Conservation (phyloP, 2,113 vertebrate genomes). For the Austrofundulus limnaeus region DNA sequence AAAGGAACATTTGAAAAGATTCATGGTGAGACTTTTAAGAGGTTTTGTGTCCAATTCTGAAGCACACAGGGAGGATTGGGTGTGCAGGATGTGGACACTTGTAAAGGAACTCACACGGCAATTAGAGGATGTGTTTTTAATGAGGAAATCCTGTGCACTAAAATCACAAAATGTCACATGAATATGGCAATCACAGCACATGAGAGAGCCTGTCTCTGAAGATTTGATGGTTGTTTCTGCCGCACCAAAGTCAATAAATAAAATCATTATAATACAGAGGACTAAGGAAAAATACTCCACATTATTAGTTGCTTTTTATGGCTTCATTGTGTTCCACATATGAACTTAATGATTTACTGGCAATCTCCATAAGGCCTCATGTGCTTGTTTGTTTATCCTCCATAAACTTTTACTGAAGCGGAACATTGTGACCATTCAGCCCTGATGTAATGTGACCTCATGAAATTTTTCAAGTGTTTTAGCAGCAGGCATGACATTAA, state of each 20-base stretch:
- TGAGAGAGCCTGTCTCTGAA: slow-evolving; percentile 8
- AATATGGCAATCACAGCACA: slow-evolving; percentile 14
- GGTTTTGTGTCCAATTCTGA: slow-evolving; percentile 35
- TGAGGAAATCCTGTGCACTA: slow-evolving; percentile 59
- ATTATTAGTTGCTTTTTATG: not conserved
- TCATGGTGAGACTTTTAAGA: slow-evolving; percentile 31
- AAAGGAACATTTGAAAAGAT: slow-evolving; percentile 12
- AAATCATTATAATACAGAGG: not conserved
- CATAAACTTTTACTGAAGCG: too few species aligned
- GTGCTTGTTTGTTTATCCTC: too few species aligned
- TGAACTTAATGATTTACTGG: too few species aligned
- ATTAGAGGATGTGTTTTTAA: slow-evolving; percentile 55
- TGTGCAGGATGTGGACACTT: slow-evolving; percentile 52
- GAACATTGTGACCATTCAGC: too few species aligned
- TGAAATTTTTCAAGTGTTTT: too few species aligned
- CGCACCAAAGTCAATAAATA: not conserved
- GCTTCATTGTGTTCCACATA: not conserved
- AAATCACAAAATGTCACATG: slow-evolving; percentile 35
- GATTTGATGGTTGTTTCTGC: not conserved
- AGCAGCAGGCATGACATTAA: too few species aligned
- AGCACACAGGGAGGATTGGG: slow-evolving; percentile 37
- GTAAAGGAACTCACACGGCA: slow-evolving; percentile 64
- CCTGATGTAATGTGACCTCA: too few species aligned
- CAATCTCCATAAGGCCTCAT: too few species aligned
- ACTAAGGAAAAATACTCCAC: not conserved